These are phyloP conservation scores for Sesia bembeciformis DNA, from an alignment of 2,888 invertebrate genomes.

Conservation along the genomic window DNA sequence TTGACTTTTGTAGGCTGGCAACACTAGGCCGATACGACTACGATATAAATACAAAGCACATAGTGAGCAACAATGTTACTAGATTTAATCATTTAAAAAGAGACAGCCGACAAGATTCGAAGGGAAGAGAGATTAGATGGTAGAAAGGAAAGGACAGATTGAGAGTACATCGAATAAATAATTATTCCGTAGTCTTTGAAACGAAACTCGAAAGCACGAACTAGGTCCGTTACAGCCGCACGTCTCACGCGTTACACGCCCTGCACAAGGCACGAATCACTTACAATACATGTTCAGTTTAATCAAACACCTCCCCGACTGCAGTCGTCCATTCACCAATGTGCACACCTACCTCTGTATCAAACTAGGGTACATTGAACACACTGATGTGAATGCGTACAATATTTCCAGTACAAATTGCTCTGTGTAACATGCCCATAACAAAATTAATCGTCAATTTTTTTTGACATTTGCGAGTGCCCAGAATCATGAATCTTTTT, in stretches of 20 bases:
- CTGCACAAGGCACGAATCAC: constrained; percentile 4
- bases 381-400: too few species aligned
- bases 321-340: background rate
- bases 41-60: constrained; percentile 55
- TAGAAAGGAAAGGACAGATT: constrained; percentile 11
- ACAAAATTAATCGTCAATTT: too few species aligned
- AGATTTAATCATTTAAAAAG: constrained; percentile 39
- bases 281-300: constrained; percentile 3
- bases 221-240: constrained; percentile 25
- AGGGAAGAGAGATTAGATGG: background rate
- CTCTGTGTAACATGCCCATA: too few species aligned
- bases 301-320: constrained; percentile 3
- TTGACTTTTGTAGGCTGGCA: constrained; percentile 53
- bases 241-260: constrained; percentile 21
- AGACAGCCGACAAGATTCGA: constrained; percentile 11
- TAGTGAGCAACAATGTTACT: constrained; percentile 57
- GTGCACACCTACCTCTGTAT: too few species aligned
- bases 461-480: too few species aligned
- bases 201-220: constrained; percentile 28
- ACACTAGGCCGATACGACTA: constrained; percentile 26
- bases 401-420: too few species aligned
- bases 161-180: constrained; percentile 25
- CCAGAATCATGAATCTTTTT: too few species aligned
- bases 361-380: too few species aligned
- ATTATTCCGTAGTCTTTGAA: constrained; percentile 20